Conservation (phyloP, 2,888 invertebrate genomes). For the Pocota personata region DNA sequence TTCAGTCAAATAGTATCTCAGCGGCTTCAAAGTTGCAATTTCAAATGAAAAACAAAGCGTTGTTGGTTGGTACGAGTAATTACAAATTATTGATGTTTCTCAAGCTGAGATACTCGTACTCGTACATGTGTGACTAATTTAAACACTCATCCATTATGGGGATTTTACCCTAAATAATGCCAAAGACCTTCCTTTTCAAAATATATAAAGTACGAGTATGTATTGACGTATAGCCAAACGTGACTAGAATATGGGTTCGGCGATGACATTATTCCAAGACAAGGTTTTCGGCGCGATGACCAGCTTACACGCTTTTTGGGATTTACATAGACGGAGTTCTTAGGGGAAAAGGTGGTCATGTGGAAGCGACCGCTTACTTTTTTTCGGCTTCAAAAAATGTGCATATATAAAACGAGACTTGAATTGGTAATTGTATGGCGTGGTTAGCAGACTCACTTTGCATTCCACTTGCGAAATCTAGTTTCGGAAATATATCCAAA, state of each 20-base stretch:
- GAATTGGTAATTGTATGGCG: constrained; percentile 13
- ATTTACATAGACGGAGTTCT: constrained; percentile 31
- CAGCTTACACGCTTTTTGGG: constrained; percentile 22
- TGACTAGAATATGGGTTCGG: constrained; percentile 46
- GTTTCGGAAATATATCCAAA: constrained; percentile 8
- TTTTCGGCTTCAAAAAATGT: constrained; percentile 22
- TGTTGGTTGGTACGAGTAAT: background rate
- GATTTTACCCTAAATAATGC: constrained; percentile 55
- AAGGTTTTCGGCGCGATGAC: constrained; percentile 49
- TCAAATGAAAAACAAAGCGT: background rate
- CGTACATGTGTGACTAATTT: constrained; percentile 55
- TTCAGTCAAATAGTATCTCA: background rate
- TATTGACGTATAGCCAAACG: constrained; percentile 58
- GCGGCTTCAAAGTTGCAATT: constrained; percentile 1
- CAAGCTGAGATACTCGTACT: background rate
- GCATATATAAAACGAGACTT: constrained; percentile 10
- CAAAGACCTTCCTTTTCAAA: constrained; percentile 15
- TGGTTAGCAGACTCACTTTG: background rate
- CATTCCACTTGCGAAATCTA: constrained; percentile 19
- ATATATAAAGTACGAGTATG: background rate
- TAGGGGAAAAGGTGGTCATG: constrained; percentile 19
- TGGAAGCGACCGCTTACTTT: background rate
- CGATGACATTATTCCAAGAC: constrained; percentile 47
- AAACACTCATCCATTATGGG: constrained; percentile 20
- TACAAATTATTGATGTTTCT: constrained; percentile 9